phyloP scores from a whole-genome alignment of 2,113 vertebrate genomes.

The Columba janthina region DNA sequence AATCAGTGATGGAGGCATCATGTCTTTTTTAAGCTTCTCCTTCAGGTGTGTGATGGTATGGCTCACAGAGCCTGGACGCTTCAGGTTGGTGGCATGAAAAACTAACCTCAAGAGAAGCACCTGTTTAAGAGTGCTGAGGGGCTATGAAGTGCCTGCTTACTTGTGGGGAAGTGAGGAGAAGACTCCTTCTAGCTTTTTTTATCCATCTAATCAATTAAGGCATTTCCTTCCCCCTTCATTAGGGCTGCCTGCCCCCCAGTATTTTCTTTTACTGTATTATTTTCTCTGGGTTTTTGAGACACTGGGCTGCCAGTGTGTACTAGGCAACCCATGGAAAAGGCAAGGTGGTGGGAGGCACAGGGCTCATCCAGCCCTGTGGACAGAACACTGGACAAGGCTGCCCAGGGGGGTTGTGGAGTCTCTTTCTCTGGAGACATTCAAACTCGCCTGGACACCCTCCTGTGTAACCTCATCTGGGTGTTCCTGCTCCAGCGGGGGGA shows the following conservation, averaged over 20 bases:
- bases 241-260: neutral
- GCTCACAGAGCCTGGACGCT: neutral
- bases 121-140: neutral
- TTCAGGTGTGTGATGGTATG: neutral
- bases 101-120: neutral
- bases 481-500: too few species aligned
- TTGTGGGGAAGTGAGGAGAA: neutral
- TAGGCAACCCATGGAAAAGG: neutral
- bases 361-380: neutral
- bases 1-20: neutral
- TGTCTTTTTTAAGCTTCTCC: neutral
- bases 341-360: neutral
- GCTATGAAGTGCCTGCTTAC: neutral
- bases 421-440: too few species aligned
- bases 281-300: neutral
- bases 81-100: neutral
- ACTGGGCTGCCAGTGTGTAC: neutral
- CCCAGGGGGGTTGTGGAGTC: too few species aligned
- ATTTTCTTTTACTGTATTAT: neutral
- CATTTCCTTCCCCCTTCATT: neutral
- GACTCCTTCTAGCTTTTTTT: neutral
- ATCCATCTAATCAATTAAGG: neutral
- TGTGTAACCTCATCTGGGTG: too few species aligned
- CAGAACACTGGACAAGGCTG: too few species aligned
- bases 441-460: too few species aligned